Base-by-base conservation (phyloP, 2,888 invertebrate species). In the Ophioninae sp. region DNA sequence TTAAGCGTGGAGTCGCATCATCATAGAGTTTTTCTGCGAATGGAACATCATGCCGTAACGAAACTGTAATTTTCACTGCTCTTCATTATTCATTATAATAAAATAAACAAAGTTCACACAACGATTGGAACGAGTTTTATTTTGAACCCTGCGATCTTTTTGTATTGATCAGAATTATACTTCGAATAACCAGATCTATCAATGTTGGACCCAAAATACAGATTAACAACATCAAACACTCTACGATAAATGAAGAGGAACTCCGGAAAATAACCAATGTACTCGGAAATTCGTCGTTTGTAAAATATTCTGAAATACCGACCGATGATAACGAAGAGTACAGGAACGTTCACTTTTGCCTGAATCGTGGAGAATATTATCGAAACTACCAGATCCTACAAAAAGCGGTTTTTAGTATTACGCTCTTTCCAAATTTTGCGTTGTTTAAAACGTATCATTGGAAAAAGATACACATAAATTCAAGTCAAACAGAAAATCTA, bases 81-180 rank as follows among this genome's bases (percentile, higher is more conserved):
- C 68, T 64, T 79, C 81, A 84, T 81, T 67, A 62, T 75, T 79
- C 78, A 81, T 75, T 39, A 82, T 75, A 76, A 84, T 81, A 84
- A 84, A 84, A 20, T 44, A 79, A 57, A 23, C 56, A 70, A 83
- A 74, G 81, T 69, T 83, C 78, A 78, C 69, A 69, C 59, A 69
- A 74, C 64, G 23, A 6, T 57, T 39, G 10, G 44, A 30, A 57
- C 57, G 13, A 39, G 44, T 59, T 23, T 30, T 41, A 39, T 50
- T 30, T 41, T 17, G 7, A 0, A 50, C 17, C 50, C 50, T 17
- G 13, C 17, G 50, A 50, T 37, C 6, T 21, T 59, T 59, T 59
- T 21, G 7, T 2, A 20, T 59, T 59, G 2, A 21, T 20, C 59
- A 21, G 6, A 59, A 59, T 59, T 20, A 21, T 20, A 20, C n/a